Evolutionary conservation across 2,888 invertebrate genomes (phyloP).

Genomic region (Mechanitis messenoides): DNA sequence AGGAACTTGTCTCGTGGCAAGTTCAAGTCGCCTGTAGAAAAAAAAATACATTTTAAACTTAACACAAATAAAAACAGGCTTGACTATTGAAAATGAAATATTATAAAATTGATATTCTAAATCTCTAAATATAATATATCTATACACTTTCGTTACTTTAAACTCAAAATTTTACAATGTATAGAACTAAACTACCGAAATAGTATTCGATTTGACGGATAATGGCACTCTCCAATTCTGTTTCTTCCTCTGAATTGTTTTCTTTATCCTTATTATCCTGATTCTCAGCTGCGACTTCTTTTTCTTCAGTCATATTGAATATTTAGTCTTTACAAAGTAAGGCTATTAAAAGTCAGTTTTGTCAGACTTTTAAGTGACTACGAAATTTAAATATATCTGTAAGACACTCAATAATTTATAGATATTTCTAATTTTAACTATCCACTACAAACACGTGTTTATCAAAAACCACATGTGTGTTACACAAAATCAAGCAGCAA

Average conservation of each 20-base stretch:
- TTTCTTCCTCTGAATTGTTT: constrained; percentile 38
- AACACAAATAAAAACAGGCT: no score
- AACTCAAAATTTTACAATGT: not conserved
- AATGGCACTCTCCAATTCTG: constrained; percentile 76
- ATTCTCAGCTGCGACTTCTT: constrained; percentile 48
- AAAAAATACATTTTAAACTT: no score
- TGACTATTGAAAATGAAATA: no score
- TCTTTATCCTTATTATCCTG: constrained; percentile 32
- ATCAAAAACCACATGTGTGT: not conserved
- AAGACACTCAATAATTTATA: no score
- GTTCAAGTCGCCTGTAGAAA: constrained; percentile 87
- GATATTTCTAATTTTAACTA: not conserved
- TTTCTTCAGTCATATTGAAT: constrained; percentile 57
- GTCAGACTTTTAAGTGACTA: no score
- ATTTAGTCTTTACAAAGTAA: not conserved
- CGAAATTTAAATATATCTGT: no score
- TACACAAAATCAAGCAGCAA: not conserved
- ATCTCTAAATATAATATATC: no score
- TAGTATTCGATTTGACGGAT: constrained; percentile 82
- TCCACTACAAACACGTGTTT: constrained; percentile 18
- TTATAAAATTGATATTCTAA: no score
- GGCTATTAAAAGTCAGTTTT: no score
- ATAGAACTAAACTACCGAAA: constrained; percentile 59
- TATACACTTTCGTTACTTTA: no score
- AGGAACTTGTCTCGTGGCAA: constrained; percentile 94